Evolutionary conservation across 2,888 invertebrate genomes (phyloP).

Genomic region (Rutpela maculata): DNA sequence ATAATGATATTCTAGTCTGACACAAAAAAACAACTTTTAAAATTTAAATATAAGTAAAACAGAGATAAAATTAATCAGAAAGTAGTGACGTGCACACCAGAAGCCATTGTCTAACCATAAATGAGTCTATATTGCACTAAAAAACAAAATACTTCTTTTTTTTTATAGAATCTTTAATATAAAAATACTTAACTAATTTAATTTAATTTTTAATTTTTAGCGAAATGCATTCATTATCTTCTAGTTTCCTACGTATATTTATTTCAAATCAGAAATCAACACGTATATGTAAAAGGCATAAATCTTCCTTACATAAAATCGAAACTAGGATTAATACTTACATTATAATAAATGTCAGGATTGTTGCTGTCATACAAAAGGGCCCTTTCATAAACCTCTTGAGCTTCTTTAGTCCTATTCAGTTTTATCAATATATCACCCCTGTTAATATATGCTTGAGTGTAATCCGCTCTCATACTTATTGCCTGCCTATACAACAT

Average conservation of each 20-base stretch:
- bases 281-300: not conserved
- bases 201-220: too few relatives aligned
- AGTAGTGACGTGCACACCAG: too few relatives aligned
- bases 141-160: too few relatives aligned
- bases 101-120: too few relatives aligned
- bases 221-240: not conserved
- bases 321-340: slow-evolving; percentile 75
- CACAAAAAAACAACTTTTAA: too few relatives aligned
- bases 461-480: slow-evolving; percentile 97
- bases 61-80: too few relatives aligned
- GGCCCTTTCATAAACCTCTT: slow-evolving; percentile 95
- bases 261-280: not conserved
- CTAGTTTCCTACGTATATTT: not conserved
- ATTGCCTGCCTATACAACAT: slow-evolving; percentile 95
- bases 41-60: too few relatives aligned
- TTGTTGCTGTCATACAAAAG: slow-evolving; percentile 94
- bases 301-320: not conserved
- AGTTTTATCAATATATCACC: slow-evolving; percentile 96
- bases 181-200: too few relatives aligned
- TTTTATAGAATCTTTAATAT: too few relatives aligned
- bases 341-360: slow-evolving; percentile 96
- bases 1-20: too few relatives aligned
- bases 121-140: too few relatives aligned
- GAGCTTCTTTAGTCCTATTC: slow-evolving; percentile 95
- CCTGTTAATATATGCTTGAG: slow-evolving; percentile 97